Evolutionary conservation across 2,888 invertebrate species (phyloP), one percentile per base, ranked within the genome.

Genomic region (Cerastis leucographa): DNA sequence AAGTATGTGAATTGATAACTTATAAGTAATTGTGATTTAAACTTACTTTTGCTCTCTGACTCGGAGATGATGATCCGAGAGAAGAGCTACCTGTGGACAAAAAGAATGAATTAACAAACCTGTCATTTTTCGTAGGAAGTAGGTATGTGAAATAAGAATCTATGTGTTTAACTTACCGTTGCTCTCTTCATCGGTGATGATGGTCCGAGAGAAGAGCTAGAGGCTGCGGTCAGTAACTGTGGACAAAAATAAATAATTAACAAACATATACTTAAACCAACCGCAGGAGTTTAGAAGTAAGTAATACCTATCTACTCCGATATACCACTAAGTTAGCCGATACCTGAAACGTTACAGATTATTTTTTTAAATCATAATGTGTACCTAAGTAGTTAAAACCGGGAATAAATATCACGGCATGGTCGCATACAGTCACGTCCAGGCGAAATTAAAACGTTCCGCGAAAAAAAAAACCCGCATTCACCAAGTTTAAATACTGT

Each of bases 371-470:
- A 65, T 59, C 25, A 14, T n/a, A n/a, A n/a, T 83, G 80, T 71
- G 54, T n/a, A n/a, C n/a, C n/a, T n/a, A n/a, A 72, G 49, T 71
- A 78, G 68, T 74, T 71, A 72, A 74, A 79, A 85, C 49, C 80
- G 59, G 69, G 74, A 76, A 46, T 79, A 78, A 71, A 67, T 73
- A 80, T 42, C 75, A 71, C 69, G 64, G 64, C 81, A 78, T 80
- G 59, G 76, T 75, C 51, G 72, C 68, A 66, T 49, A 81, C 76
- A 74, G 61, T 71, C 71, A 46, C 66, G 64, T 72, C 64, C 65
- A 75, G n/a, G 74, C 71, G 19, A 80, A 82, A 84, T 72, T 75
- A 75, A 75, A 72, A 54, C 56, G 67, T 68, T 73, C 59, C 42
- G n/a, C 42, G 44, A 77, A 83, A 67, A 81, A 76, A 77, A 56